Percentiles rank a stretch among this genome's conserved stretches.
Evolutionary conservation across 2,888 invertebrate genomes (phyloP).

Genomic region (Parnassius glacialis): DNA sequence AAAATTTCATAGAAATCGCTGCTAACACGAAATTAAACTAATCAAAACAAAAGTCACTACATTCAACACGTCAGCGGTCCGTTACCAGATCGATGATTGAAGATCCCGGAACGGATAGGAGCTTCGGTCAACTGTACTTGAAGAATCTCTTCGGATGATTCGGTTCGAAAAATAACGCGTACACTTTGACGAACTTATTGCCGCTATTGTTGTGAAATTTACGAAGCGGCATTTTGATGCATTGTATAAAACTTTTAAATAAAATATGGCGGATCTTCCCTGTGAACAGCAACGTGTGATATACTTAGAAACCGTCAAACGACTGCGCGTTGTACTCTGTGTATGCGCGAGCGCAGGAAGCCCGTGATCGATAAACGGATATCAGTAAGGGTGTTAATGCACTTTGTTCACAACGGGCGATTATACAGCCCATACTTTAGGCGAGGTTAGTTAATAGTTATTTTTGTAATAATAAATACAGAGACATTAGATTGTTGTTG

Average conservation of each 20-base stretch:
- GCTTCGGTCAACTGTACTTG: constrained; percentile 75
- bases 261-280: neutral
- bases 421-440: too few relatives aligned
- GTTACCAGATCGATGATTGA: constrained; percentile 50
- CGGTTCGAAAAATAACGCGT: constrained; percentile 67
- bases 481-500: too few relatives aligned
- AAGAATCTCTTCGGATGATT: constrained; percentile 75
- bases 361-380: constrained; percentile 27
- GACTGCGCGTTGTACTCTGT: neutral
- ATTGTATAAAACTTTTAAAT: constrained; percentile 49
- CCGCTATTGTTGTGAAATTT: constrained; percentile 63
- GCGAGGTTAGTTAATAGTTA: too few relatives aligned
- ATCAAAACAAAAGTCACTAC: constrained; percentile 2
- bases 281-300: constrained; percentile 4
- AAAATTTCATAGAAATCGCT: neutral
- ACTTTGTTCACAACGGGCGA: neutral
- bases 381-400: constrained; percentile 9
- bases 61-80: constrained; percentile 13
- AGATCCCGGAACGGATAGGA: constrained; percentile 49
- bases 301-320: constrained; percentile 26
- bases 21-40: constrained; percentile 1
- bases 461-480: too few relatives aligned
- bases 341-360: constrained; percentile 8
- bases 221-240: constrained; percentile 74
- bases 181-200: constrained; percentile 61